These are phyloP conservation scores for Eulimnadia texana DNA, from an alignment of 1,140 invertebrate species.

Conservation along the genomic window DNA sequence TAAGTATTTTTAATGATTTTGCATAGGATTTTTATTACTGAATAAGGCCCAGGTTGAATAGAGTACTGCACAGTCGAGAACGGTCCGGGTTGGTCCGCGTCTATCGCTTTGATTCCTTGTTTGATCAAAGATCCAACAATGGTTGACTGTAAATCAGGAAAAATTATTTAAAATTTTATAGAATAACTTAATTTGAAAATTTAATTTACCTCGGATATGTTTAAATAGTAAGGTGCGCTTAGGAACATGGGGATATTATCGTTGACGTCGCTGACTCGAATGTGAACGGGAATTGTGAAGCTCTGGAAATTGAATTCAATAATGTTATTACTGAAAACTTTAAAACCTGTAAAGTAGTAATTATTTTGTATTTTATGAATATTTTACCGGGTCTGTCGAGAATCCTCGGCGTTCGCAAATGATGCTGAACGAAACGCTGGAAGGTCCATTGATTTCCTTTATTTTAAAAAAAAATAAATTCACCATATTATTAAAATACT, in stretches of 20 bases:
- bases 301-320: conserved; percentile 35
- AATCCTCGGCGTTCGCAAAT: conserved; percentile 63
- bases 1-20: neutral
- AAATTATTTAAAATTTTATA: neutral
- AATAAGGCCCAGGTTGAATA: conserved; percentile 57
- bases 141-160: conserved; percentile 40
- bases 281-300: conserved; percentile 75
- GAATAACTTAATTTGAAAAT: neutral
- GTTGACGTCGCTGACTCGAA: conserved; percentile 81
- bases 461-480: conserved; percentile 11
- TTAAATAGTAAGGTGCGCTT: conserved; percentile 62
- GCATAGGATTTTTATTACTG: conserved; percentile 37
- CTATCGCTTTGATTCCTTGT: conserved; percentile 57
- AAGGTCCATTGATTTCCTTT: conserved; percentile 55
- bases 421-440: conserved; percentile 68
- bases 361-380: too few relatives aligned
- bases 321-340: neutral
- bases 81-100: conserved; percentile 74
- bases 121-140: conserved; percentile 62
- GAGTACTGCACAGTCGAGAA: conserved; percentile 77
- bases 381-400: conserved; percentile 48
- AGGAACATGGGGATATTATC: conserved; percentile 72
- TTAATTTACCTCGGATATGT: conserved; percentile 55
- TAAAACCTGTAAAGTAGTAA: too few relatives aligned
- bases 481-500: conserved; percentile 5